Base-by-base conservation (phyloP, 1,140 invertebrate species). In the Tetranychus urticae region DNA sequence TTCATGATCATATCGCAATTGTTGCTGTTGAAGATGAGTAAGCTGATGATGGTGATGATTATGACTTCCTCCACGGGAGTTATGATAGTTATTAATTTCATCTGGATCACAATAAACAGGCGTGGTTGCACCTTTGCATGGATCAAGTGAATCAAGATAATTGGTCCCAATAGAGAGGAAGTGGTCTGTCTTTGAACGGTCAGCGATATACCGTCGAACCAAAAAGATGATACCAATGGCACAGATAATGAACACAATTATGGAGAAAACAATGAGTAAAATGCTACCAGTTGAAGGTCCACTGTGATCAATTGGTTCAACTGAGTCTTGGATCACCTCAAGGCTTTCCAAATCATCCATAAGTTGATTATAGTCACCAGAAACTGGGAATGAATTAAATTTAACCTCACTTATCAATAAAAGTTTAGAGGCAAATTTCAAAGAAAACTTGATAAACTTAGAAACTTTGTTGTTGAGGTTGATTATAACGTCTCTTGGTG, bases 321-420 rank as follows among this genome's bases (percentile, higher is more conserved):
- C 42, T 36, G 37, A 39, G 10, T 39, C 55, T 48, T 23, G n/a
- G n/a, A n/a, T 31, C 8, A 52, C 50, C 5, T 48, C 46, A 31
- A 62, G 36, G 10, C 31, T 58, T 33, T 52, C 58, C 1, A 47
- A 14, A 45, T 46, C 36, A 39, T 48, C 33, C 3, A 58, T n/a
- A 48, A 61, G 23, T 31, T 42, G 59, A 31, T 33, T 31, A 42
- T 48, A 55, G 42, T 55, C 42, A 14, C 46, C 13, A n/a, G 12
- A 14, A 3, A 63, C 54, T 33, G 58, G 62, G 12, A n/a, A 14
- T 13, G 37, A 39, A n/a, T 67, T 65, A 64, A 76, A 74, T 36
- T 67, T 63, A 55, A 91, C 77, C 74, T 92, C 88, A 71, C 85
- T 88, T 66, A 93, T 79, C 71, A 93, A 81, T 63, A 93, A 85